phyloP scores from a whole-genome alignment of 2,797 vertebrate genomes.

The Fistularia tabacaria region DNA sequence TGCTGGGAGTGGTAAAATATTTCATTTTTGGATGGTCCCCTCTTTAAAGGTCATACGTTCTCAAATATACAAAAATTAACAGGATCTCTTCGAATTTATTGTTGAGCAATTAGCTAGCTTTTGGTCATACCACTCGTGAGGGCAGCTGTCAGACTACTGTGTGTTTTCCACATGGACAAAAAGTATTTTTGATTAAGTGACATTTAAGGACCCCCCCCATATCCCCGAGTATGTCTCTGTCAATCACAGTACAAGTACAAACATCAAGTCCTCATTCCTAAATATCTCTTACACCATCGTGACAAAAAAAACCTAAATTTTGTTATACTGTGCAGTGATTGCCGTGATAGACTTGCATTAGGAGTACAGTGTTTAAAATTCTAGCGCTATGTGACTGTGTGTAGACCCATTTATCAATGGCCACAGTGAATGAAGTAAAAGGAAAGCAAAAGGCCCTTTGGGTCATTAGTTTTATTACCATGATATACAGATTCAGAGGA shows the following conservation, averaged over 20 bases:
- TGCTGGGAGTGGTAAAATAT: too few species aligned
- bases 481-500: constrained; percentile 43
- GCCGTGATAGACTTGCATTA: constrained; percentile 55
- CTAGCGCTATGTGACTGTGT: constrained; percentile 29
- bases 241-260: constrained; percentile 9
- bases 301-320: constrained; percentile 47
- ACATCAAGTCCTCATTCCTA: constrained; percentile 26
- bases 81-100: too few species aligned
- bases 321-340: constrained; percentile 52
- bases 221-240: too few species aligned
- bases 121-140: too few species aligned
- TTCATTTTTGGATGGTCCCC: too few species aligned
- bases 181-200: too few species aligned
- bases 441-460: constrained; percentile 17
- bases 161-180: too few species aligned
- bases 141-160: too few species aligned
- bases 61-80: too few species aligned
- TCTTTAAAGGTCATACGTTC: too few species aligned
- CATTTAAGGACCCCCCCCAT: too few species aligned
- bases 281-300: constrained; percentile 25
- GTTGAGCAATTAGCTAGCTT: too few species aligned
- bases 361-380: constrained; percentile 44
- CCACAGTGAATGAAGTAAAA: constrained; percentile 27
- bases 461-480: constrained; percentile 44
- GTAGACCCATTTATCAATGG: constrained; percentile 35